Evolutionary conservation across 2,797 vertebrate species (phyloP), one percentile per base, ranked within the genome.

Genomic region (Urosaurus nigricauda): DNA sequence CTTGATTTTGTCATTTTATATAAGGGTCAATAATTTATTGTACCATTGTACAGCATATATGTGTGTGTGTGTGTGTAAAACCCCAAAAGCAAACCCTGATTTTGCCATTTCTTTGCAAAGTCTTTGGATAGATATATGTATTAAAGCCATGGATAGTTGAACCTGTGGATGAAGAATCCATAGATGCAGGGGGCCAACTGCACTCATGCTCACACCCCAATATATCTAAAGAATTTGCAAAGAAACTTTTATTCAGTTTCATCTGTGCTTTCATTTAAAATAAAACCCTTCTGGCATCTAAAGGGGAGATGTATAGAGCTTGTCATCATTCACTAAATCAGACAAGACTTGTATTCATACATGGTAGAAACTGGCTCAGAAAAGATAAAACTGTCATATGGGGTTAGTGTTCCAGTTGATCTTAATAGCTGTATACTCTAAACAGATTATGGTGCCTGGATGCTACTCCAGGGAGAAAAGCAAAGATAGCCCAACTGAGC

Each of bases 271-370:
- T 68, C 14, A 6, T 84, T 6, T 14, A 0, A n/a, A 68, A 24
- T 8, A 65, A 24, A 43, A 21, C 7, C n/a, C 47, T 79, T 53
- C 29, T 73, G n/a, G 82, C 83, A 85, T 53, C 63, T 60, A 19
- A 19, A 58, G 51, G 65, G 65, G 93, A 91, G 92, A 94, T 95
- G 91, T 90, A 89, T 91, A 92, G 90, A 89, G 78, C n/a, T 85
- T 90, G 92, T 85, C 87, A 93, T 87, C 90, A 91, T 93, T 95
- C 92, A 92, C 93, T 94, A 90, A 87, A 93, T 94, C 92, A 93
- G 93, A 93, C 91, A 93, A 81, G 83, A 87, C 83, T 89, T 88
- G 91, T 88, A 85, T 71, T 92, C 88, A 79, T 71, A 75, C 85
- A 80, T 70, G 84, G 90, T 86, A 93, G 81, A 88, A 93, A 94